Evolutionary conservation across 2,113 vertebrate genomes (phyloP), one percentile per base, ranked within the genome.

Genomic region (Galbula dea): DNA sequence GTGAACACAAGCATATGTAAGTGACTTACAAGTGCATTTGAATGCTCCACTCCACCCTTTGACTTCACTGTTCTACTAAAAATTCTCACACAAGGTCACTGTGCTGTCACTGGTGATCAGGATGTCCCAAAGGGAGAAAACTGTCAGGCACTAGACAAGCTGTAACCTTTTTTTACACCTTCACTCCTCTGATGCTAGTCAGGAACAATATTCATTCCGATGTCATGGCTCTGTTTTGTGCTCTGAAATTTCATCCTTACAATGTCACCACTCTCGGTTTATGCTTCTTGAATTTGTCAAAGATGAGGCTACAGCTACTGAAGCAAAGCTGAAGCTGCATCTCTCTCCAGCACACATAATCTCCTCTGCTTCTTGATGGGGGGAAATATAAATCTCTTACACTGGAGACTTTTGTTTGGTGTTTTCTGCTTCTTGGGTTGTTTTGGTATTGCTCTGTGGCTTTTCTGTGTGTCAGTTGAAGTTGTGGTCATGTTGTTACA

Each of bases 221-320:
- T 82, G 54, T 39, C 87, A 49, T 92, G 0, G 3, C 80, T 95
- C 83, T 81, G 67, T 86, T 95, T 96, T 94, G 93, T 89, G 95
- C 59, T 96, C 30, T 68, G 51, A 96, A 94, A 93, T 93, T 96
- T 95, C 83, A 83, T 83, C 83, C 58, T 92, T 95, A 88, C 79
- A 95, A 59, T 92, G 93, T 97, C 89, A 97, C 94, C 86, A 77
- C 32, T 96, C 3, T 83, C 95, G 5, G 86, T 94, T 94, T 78
- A 68, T 89, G 74, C 80, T 86, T 85, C 88, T 62, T 69, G 88
- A 63, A 93, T 97, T 95, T 91, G 81, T 88, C 94, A 86, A 93
- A 95, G 89, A 95, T 0, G 19, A 93, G 58, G 39, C 71, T 80
- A 68, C 63, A 90, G 57, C 46, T 91, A 82, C 65, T 91, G 74